phyloP scores from a whole-genome alignment of 2,888 invertebrate genomes.

The Dendrolimus pini region DNA sequence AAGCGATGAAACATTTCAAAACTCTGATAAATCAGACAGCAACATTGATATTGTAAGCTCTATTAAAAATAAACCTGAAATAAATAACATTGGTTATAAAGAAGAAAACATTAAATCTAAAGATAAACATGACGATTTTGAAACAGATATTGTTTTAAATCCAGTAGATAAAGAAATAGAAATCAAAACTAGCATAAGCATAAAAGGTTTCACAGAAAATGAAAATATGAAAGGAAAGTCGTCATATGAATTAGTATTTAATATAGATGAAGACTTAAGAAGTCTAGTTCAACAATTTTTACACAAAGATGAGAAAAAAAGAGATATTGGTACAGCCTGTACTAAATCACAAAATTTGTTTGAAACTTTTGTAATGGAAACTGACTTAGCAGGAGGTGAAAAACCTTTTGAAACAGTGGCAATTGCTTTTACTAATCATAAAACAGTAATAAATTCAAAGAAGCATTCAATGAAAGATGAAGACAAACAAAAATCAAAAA shows the following conservation, averaged over 20 bases:
- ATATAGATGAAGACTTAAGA: not conserved
- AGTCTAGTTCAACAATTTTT: not conserved
- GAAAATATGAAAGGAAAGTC: no score
- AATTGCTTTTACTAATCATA: no score
- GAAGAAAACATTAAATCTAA: no score
- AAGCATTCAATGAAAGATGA: not conserved
- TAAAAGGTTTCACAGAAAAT: no score
- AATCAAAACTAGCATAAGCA: no score
- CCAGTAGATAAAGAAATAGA: no score
- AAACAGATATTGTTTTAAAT: no score
- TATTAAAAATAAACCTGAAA: not conserved
- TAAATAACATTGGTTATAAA: not conserved
- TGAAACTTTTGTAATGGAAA: not conserved
- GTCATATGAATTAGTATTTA: not conserved
- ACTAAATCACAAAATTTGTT: not conserved
- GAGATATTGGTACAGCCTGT: not conserved
- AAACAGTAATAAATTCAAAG: not conserved
- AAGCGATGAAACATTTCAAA: constrained; percentile 31
- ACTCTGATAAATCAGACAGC: constrained; percentile 8
- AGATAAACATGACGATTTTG: no score
- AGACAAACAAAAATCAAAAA: not conserved
- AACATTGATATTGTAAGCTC: constrained; percentile 3
- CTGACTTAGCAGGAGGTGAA: not conserved
- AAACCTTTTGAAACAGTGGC: not conserved
- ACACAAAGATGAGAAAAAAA: not conserved